A percentile compares a stretch with the other conserved stretches of the same genome.
Evolutionary conservation across 92 coral and sea anemone species (phyloP).

Genomic region (Pocillopora grandis): DNA sequence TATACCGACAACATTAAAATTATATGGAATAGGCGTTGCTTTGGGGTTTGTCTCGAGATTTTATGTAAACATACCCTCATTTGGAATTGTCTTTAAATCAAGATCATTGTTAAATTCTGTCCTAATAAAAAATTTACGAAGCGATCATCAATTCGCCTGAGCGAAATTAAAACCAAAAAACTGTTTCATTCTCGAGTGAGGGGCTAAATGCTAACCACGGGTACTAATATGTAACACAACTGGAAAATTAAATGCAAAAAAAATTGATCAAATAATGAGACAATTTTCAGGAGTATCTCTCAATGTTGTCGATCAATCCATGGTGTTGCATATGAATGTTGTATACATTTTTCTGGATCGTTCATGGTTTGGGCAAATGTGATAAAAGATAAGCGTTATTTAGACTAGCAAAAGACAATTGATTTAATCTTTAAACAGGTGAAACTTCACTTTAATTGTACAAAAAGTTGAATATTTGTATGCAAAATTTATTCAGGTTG

Average conservation of each 20-base stretch:
- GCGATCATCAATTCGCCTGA: not conserved
- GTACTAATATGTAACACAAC: too few species aligned
- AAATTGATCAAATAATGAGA: not conserved
- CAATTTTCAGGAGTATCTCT: not conserved
- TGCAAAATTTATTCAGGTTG: not conserved
- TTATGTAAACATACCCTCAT: constrained; percentile 20
- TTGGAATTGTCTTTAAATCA: constrained; percentile 16
- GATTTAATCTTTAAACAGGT: constrained; percentile 16
- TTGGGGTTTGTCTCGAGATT: not conserved
- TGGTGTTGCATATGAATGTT: not conserved
- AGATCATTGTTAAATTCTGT: constrained; percentile 28
- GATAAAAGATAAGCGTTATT: constrained; percentile 13
- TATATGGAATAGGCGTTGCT: not conserved
- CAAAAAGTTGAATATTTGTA: not conserved
- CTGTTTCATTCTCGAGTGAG: not conserved
- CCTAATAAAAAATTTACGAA: constrained; percentile 27
- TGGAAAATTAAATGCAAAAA: not conserved
- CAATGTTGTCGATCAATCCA: not conserved
- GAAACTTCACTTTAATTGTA: not conserved
- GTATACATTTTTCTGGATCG: not conserved
- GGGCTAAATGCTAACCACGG: not conserved
- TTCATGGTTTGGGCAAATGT: not conserved
- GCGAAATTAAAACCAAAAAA: not conserved
- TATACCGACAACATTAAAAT: not conserved
- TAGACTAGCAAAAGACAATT: constrained; percentile 6